These are phyloP conservation scores for Criorhina ranunculi DNA, from an alignment of 2,888 invertebrate genomes.

Conservation along the genomic window DNA sequence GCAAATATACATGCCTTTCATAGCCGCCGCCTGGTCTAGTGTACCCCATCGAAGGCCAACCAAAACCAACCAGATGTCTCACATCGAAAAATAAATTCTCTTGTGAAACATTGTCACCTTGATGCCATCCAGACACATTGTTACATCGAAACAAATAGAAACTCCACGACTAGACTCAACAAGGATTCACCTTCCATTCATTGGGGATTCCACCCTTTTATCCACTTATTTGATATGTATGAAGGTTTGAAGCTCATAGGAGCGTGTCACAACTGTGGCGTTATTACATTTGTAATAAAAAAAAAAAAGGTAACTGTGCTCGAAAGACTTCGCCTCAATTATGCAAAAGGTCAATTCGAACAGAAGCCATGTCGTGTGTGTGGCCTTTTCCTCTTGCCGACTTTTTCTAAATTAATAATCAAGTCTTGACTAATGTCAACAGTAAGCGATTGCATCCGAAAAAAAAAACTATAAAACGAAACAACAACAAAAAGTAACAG, in stretches of 20 bases:
- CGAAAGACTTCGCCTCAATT: constrained; percentile 28
- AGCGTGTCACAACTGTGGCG: constrained; percentile 14
- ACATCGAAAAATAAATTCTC: neutral
- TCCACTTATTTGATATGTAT: neutral
- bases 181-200: neutral
- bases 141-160: neutral
- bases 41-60: too few relatives aligned
- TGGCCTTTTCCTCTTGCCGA: neutral
- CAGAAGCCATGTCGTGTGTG: constrained; percentile 16
- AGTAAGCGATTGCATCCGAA: constrained; percentile 30
- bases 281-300: constrained; percentile 28
- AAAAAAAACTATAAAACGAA: constrained; percentile 16
- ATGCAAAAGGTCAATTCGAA: constrained; percentile 57
- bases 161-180: neutral
- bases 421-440: constrained; percentile 23
- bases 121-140: neutral
- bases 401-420: constrained; percentile 53
- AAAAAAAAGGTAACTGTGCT: neutral
- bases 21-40: too few relatives aligned
- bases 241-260: neutral
- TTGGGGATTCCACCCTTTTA: neutral
- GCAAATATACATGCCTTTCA: too few relatives aligned
- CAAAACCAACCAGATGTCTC: too few relatives aligned
- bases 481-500: neutral
- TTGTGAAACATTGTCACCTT: neutral